Base-by-base conservation (phyloP, 2,113 vertebrate species). In the Tonatia bakeri region DNA sequence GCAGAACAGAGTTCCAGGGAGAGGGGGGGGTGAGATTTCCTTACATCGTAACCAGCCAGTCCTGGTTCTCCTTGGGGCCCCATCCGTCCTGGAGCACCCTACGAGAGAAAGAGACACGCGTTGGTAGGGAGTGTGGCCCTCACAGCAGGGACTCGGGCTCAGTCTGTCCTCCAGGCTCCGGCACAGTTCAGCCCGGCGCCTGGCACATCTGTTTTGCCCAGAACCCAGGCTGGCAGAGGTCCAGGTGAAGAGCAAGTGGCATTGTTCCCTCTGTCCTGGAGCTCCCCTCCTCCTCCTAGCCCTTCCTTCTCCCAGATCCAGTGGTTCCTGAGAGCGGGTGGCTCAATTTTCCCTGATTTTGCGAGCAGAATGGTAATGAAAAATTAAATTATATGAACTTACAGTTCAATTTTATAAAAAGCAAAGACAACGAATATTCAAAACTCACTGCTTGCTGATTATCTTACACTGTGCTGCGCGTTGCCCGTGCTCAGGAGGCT, bases 61-160 rank as follows among this genome's bases (percentile, higher is more conserved):
- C 99, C 99, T 8, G 98, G 98, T 79, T 99, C 99, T n/a, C 99
- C 99, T 95, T 99, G 99, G 93, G 98, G 97, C 91, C 99, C 99
- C 99, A 99, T 99, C 73, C 98, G 99, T 81, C 99, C 99, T 0
- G 99, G 99, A 97, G 99, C 98, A 76, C 99, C 99, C 99, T 99
- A 33, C 7, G 94, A 91, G 91, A 67, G 86, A 59, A 94, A 79
- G 15, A 85, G 67, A 88, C 31, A 1, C 9, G 3, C 0, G 7
- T 83, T 91, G 67, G 72, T 13, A 59, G 3, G 6, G 22, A 6
- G 64, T 9, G 28, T 8, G 75, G 8, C 36, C 56, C 50, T 7
- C 43, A 14, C 13, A 1, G 36, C 1, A 1, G n/a, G 24, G n/a
- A 67, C n/a, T 6, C 1, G 0, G 76, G 52, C 31, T 0, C 13